Evolutionary conservation across 2,797 vertebrate genomes (phyloP).

Genomic region (Phylloscopus collybita): DNA sequence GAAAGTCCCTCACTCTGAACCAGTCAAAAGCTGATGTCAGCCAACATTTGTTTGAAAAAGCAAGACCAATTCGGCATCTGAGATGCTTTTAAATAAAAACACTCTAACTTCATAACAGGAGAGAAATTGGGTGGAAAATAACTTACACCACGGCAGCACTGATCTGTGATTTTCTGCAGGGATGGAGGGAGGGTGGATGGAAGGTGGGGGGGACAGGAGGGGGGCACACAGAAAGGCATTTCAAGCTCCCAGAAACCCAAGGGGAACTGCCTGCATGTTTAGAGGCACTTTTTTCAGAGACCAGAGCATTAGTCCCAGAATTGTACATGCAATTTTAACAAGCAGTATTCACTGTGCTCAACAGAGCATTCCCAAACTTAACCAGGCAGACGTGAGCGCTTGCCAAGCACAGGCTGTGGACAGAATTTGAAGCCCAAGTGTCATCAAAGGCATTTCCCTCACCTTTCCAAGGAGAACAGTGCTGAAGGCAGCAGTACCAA

Average conservation of each 20-base stretch:
- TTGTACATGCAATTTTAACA: not conserved
- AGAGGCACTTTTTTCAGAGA: not conserved
- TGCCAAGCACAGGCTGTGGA: not conserved
- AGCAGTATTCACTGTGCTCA: slow-evolving; percentile 4
- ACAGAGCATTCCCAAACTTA: not conserved
- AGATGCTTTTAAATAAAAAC: not conserved
- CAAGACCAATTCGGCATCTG: not conserved
- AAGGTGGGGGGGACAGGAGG: not conserved
- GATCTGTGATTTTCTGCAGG: not conserved
- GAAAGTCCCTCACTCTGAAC: not conserved
- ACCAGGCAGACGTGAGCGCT: not conserved
- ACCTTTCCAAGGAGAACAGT: not conserved
- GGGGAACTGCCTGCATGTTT: not conserved
- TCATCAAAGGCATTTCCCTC: not conserved
- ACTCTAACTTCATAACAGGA: not conserved
- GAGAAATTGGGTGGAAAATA: not conserved
- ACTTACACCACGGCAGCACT: not conserved
- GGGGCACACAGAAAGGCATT: not conserved
- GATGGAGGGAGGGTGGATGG: not conserved
- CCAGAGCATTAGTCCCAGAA: not conserved
- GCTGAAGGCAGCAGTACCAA: not conserved
- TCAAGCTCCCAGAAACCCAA: not conserved
- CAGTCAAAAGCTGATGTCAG: not conserved
- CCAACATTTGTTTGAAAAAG: not conserved
- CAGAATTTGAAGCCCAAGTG: not conserved